Base-by-base conservation (phyloP, 1,140 invertebrate genomes). In the Saccostrea cuccullata region DNA sequence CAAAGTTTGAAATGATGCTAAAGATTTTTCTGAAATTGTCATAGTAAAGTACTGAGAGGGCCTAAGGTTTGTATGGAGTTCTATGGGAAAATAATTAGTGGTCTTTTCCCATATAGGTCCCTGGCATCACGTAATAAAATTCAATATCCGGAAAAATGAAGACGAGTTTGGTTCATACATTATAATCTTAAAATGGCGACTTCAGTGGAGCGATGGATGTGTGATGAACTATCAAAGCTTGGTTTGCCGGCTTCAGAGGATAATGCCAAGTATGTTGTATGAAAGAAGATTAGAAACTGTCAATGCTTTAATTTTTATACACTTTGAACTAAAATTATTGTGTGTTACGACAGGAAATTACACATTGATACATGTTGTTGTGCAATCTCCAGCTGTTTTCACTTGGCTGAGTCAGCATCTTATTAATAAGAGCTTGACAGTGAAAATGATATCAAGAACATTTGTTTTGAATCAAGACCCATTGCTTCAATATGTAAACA, bases 181-280 rank as follows among this genome's bases (percentile, higher is more conserved):
- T 82, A 30, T 30, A 26, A 9, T 12, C 0, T 23, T 23, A 92
- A 91, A n/a, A 93, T 93, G 93, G 90, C 92, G 56, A 91, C 91
- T 40, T 86, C 91, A 56, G 87, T 90, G 0, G 92, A 92, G 40
- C 30, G 91, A 20, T 94, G 94, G 93, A 91, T 94, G 88, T 94
- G 94, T 88, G 20, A 26, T n/a, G 92, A 94, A 56, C 82, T 94
- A n/a, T 89, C 91, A 55, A 93, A 93, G 55, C 89, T 94, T 4
- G 92, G 92, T 23, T 89, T 93, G 36, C 93, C 94, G 55, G 91
- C 89, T 12, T 92, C 90, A 23, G 91, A 92, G 87, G 94, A 94
- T 60, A 92, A 91, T 91, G 93, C 93, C 36, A 90, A 90, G 93
- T 94, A 84, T 55, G 82, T 84, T 77, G 70, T 77, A 30, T 77